These are phyloP conservation scores for Acanthosoma haemorrhoidale DNA, from an alignment of 2,888 invertebrate species.

Conservation along the genomic window DNA sequence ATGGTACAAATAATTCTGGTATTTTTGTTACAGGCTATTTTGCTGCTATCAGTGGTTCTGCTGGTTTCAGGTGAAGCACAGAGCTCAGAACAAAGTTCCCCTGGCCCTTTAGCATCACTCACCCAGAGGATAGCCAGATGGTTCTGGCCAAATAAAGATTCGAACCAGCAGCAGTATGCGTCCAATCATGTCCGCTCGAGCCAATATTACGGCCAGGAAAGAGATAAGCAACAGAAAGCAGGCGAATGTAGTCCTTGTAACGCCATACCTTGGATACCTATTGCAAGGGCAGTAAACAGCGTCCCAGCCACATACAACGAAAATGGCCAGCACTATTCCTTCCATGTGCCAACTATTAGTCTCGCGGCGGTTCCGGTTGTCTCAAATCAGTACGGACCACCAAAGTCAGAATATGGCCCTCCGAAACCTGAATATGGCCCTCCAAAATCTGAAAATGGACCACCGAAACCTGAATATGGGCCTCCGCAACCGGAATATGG, in stretches of 20 bases:
- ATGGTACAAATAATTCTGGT: too few species aligned
- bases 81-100: not conserved
- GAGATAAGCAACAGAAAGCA: conserved; percentile 4
- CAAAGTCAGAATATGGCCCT: conserved; percentile 41
- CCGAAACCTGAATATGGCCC: conserved; percentile 42
- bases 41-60: not conserved
- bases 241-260: conserved; percentile 66
- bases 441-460: conserved; percentile 41
- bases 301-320: conserved; percentile 17
- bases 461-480: conserved; percentile 37
- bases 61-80: not conserved
- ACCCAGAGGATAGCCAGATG: conserved; percentile 19
- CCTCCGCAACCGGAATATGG: conserved; percentile 36
- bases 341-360: conserved; percentile 36
- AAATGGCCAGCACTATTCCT: conserved; percentile 34
- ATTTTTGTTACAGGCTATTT: not conserved
- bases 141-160: conserved; percentile 1
- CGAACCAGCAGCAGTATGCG: not conserved
- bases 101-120: conserved; percentile 8
- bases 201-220: not conserved
- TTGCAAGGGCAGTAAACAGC: conserved; percentile 45
- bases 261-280: conserved; percentile 75
- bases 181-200: not conserved
- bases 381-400: conserved; percentile 42
- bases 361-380: conserved; percentile 32